A percentile compares a stretch with the other conserved stretches of the same genome.
These are phyloP conservation scores for Poecilia velifera DNA, from an alignment of 2,797 vertebrate genomes.

Conservation along the genomic window DNA sequence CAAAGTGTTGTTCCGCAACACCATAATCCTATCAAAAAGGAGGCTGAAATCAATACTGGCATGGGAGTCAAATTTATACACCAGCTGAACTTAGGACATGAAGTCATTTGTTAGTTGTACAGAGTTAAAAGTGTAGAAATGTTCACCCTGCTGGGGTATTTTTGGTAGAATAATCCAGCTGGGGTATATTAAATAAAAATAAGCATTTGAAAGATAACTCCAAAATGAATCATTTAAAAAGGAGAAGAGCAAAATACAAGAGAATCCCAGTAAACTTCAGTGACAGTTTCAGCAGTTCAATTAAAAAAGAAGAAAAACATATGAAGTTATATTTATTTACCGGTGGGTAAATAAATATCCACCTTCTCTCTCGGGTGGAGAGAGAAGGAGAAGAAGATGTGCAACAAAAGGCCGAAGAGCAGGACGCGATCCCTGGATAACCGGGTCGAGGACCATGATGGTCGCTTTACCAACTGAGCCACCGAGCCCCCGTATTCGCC, in stretches of 20 bases:
- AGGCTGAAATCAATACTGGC: slow-evolving; percentile 64
- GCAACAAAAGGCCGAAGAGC: no score
- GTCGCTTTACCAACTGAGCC: no score
- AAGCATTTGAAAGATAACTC: not conserved
- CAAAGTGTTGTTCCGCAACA: slow-evolving; percentile 92
- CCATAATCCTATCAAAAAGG: slow-evolving; percentile 82
- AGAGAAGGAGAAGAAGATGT: no score
- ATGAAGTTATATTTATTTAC: no score
- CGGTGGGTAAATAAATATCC: no score
- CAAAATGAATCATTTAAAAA: not conserved
- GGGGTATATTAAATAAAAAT: not conserved
- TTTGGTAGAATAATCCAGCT: slow-evolving; percentile 19
- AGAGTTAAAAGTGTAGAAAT: slow-evolving; percentile 22
- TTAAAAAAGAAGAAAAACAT: not conserved
- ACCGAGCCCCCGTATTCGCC: no score
- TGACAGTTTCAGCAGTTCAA: not conserved
- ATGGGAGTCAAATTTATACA: slow-evolving; percentile 54
- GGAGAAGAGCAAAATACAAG: not conserved
- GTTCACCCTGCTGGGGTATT: slow-evolving; percentile 21
- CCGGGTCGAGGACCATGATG: no score
- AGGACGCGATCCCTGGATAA: no score
- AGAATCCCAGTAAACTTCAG: not conserved
- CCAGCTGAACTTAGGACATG: slow-evolving; percentile 24
- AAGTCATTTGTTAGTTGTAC: slow-evolving; percentile 27
- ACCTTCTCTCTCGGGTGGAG: no score